These are phyloP conservation scores for Eufriesea mexicana DNA, from an alignment of 1,140 invertebrate genomes.

Conservation along the genomic window DNA sequence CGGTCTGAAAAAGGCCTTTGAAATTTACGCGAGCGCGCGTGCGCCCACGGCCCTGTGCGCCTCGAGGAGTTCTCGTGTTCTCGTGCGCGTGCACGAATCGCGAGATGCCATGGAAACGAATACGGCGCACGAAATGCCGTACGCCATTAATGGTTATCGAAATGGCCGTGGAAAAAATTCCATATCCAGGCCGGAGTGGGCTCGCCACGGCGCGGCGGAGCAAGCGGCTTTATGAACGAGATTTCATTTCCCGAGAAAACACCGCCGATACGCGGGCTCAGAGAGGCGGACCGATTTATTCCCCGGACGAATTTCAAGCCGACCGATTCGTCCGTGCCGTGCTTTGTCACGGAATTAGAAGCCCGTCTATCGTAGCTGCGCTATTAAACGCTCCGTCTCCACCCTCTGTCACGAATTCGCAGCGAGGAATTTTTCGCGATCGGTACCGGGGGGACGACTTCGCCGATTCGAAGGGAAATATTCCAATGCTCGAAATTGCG, in stretches of 20 bases:
- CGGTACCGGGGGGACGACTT: not conserved
- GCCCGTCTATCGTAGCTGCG: constrained; percentile 1
- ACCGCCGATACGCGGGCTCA: constrained; percentile 39
- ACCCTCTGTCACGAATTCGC: not conserved
- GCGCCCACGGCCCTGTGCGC: not conserved
- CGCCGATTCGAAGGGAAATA: no score
- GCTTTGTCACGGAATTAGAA: constrained; percentile 31
- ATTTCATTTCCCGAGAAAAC: constrained; percentile 54
- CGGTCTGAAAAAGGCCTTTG: constrained; percentile 1
- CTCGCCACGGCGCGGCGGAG: not conserved
- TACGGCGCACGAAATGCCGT: constrained; percentile 5
- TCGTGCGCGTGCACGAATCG: constrained; percentile 14
- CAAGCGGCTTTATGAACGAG: constrained; percentile 41
- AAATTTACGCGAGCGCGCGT: not conserved
- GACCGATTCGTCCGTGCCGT: constrained; percentile 20
- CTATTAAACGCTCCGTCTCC: constrained; percentile 18
- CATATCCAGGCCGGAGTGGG: constrained; percentile 26
- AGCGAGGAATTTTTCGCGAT: not conserved
- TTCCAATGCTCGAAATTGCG: not conserved
- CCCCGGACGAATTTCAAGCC: constrained; percentile 27
- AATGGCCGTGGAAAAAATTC: constrained; percentile 44
- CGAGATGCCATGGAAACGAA: constrained; percentile 39
- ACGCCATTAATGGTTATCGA: constrained; percentile 52
- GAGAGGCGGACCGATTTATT: constrained; percentile 49
- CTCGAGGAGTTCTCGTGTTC: constrained; percentile 14